These are phyloP conservation scores for Paraescarpia echinospica DNA, from an alignment of 1,140 invertebrate species.

Conservation along the genomic window DNA sequence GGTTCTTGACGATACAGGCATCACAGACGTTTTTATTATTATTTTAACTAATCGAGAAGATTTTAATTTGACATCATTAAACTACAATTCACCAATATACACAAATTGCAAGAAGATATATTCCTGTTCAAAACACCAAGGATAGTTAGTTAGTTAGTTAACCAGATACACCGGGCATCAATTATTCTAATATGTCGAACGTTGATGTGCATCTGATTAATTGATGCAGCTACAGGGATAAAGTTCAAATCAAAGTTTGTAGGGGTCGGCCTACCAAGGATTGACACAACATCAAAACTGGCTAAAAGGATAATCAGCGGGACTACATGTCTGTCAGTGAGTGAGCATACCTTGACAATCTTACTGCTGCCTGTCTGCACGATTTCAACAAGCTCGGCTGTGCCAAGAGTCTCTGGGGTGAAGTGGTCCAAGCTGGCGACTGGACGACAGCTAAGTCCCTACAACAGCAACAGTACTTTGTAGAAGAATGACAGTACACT, in stretches of 20 bases:
- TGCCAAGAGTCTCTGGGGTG: constrained; percentile 83
- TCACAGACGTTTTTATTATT: too few relatives aligned
- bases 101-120: too few relatives aligned
- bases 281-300: not conserved
- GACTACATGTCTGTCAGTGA: not conserved
- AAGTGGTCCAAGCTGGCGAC: constrained; percentile 99
- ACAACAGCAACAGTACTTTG: constrained; percentile 33
- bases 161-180: not conserved
- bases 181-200: not conserved
- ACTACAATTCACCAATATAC: too few relatives aligned
- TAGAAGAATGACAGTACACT: too few relatives aligned
- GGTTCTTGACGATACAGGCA: too few relatives aligned
- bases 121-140: too few relatives aligned
- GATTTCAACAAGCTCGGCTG: constrained; percentile 94
- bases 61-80: too few relatives aligned
- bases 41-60: too few relatives aligned
- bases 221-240: not conserved
- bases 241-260: not conserved
- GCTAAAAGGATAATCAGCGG: not conserved
- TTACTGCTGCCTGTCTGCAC: constrained; percentile 85
- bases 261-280: not conserved
- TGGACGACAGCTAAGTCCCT: constrained; percentile 88
- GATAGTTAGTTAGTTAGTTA: too few relatives aligned
- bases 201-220: not conserved
- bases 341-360: constrained; percentile 80